phyloP scores from a whole-genome alignment of 2,113 vertebrate species.

The Mormyrus lacerda region DNA sequence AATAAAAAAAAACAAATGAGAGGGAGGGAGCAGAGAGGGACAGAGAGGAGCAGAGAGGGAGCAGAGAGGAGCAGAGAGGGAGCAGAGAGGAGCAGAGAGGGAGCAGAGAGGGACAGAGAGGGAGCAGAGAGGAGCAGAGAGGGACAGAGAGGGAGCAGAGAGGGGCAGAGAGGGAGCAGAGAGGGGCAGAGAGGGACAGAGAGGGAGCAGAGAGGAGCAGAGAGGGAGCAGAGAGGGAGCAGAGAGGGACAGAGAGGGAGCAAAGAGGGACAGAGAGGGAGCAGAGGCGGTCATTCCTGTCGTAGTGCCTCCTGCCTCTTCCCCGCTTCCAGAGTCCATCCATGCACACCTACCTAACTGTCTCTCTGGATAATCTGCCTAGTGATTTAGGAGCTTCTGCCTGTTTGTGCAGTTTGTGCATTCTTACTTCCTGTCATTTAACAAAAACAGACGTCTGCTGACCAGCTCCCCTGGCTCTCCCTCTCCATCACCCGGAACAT shows the following conservation, averaged over 20 bases:
- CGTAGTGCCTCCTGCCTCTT: neutral
- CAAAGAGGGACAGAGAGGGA: neutral
- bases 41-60: too few relatives aligned
- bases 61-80: neutral
- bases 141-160: neutral
- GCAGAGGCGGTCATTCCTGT: neutral
- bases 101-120: neutral
- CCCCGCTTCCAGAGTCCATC: neutral
- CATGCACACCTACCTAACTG: slow-evolving; percentile 7
- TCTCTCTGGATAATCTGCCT: slow-evolving; percentile 15
- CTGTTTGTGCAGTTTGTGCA: neutral
- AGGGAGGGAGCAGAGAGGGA: neutral
- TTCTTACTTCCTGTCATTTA: slow-evolving; percentile 22
- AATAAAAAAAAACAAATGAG: neutral
- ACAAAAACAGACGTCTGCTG: slow-evolving; percentile 28
- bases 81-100: too few relatives aligned
- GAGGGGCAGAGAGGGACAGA: neutral
- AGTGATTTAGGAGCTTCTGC: slow-evolving; percentile 23
- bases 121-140: neutral
- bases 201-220: neutral
- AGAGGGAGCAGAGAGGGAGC: too few relatives aligned
- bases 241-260: neutral
- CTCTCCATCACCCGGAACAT: slow-evolving; percentile 1
- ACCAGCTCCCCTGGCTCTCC: slow-evolving; percentile 12
- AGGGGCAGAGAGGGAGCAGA: too few relatives aligned